A percentile compares a stretch with the other conserved stretches of the same genome.
These are phyloP conservation scores for Augochlorella aurata DNA, from an alignment of 2,888 invertebrate species.

Conservation along the genomic window DNA sequence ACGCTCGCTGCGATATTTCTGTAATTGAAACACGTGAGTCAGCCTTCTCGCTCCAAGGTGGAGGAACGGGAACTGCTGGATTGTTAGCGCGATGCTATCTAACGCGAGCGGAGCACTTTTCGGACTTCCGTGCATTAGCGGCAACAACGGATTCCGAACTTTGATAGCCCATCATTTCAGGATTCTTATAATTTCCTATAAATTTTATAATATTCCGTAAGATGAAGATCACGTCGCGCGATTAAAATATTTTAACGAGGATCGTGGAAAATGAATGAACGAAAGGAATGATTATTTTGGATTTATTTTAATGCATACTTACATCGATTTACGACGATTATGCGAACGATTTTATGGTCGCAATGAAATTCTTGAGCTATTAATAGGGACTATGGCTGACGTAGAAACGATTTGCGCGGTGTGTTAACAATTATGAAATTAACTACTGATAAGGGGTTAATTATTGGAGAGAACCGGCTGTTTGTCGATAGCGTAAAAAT, in stretches of 20 bases:
- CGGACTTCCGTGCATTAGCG: no score
- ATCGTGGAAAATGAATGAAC: background rate
- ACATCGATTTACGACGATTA: background rate
- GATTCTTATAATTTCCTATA: no score
- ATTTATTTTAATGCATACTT: background rate
- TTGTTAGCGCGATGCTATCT: no score
- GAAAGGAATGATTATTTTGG: background rate
- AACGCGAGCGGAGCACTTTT: no score
- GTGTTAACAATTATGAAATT: background rate
- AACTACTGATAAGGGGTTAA: background rate
- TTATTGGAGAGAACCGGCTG: background rate
- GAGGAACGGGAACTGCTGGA: no score
- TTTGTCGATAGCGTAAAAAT: background rate
- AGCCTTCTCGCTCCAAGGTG: background rate
- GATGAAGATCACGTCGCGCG: no score
- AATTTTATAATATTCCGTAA: no score
- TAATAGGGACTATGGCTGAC: background rate
- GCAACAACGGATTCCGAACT: no score
- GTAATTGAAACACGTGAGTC: conserved; percentile 5
- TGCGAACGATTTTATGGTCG: background rate
- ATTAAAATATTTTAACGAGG: no score
- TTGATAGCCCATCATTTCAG: no score
- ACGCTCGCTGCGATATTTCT: conserved; percentile 26
- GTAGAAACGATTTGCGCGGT: background rate
- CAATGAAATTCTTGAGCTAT: background rate